A percentile compares a stretch with the other conserved stretches of the same genome.
Evolutionary conservation across 2,113 vertebrate genomes (phyloP).

Genomic region (Vidua chalybeata): DNA sequence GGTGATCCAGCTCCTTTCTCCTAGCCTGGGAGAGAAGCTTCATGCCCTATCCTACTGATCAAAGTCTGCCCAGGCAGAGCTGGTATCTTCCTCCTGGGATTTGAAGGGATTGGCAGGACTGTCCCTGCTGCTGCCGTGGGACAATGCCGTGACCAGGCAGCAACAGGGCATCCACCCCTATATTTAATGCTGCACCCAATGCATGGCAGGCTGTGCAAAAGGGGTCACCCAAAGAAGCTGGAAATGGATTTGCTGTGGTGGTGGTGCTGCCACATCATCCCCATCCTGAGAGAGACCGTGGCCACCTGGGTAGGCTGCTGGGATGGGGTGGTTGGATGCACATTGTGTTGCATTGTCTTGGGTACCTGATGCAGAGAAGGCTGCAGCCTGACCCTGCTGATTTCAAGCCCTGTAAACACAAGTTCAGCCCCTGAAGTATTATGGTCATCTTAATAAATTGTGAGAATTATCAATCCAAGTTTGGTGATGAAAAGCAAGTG

Average conservation of each 20-base stretch:
- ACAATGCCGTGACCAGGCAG: neutral
- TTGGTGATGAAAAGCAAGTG: neutral
- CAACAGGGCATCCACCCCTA: neutral
- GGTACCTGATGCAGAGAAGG: neutral
- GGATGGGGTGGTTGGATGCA: neutral
- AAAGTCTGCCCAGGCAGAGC: neutral
- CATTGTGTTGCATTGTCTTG: rapidly evolving
- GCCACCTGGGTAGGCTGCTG: neutral
- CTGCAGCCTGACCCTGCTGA: neutral
- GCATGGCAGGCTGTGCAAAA: neutral
- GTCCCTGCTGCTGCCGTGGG: neutral
- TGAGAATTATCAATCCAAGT: neutral
- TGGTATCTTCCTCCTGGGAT: neutral
- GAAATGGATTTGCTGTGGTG: neutral
- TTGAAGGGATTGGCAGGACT: neutral
- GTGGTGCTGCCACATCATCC: neutral
- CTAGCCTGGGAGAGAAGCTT: neutral
- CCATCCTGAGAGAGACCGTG: neutral
- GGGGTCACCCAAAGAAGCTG: neutral
- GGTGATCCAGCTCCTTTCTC: neutral
- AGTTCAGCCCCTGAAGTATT: neutral
- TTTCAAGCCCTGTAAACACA: neutral
- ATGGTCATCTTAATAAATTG: neutral
- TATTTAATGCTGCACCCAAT: neutral
- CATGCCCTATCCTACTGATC: neutral